Evolutionary conservation across 2,888 invertebrate species (phyloP).

Genomic region (Tachystola acroxantha): DNA sequence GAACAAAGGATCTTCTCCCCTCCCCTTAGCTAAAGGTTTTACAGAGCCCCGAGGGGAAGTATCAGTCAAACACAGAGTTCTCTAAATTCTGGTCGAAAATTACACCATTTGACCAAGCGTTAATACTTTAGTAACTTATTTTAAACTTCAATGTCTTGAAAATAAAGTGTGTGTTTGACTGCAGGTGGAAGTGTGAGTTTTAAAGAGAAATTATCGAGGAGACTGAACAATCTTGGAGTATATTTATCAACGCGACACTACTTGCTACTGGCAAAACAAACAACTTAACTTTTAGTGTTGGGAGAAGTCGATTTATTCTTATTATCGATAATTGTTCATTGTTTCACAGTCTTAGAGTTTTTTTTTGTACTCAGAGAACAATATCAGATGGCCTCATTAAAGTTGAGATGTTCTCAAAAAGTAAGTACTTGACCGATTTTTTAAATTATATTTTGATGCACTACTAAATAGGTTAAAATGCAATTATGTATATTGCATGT

Average conservation of each 20-base stretch:
- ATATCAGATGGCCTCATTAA: too few relatives aligned
- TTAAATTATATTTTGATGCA: too few relatives aligned
- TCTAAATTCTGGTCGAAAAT: too few relatives aligned
- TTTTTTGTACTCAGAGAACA: too few relatives aligned
- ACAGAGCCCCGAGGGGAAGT: background rate
- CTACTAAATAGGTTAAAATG: too few relatives aligned
- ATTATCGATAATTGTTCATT: constrained; percentile 18
- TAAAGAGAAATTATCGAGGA: constrained; percentile 67
- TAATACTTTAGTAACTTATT: constrained; percentile 13
- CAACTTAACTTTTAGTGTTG: constrained; percentile 65
- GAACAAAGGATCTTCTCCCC: constrained; percentile 19
- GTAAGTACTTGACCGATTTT: too few relatives aligned
- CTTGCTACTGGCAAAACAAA: constrained; percentile 75
- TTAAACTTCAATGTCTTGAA: constrained; percentile 21
- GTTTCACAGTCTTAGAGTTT: too few relatives aligned
- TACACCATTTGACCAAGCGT: constrained; percentile 24
- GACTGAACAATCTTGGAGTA: constrained; percentile 72
- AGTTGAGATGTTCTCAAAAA: too few relatives aligned
- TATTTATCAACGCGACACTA: constrained; percentile 76
- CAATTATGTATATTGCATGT: too few relatives aligned
- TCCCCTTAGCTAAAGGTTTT: background rate
- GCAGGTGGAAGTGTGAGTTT: constrained; percentile 44
- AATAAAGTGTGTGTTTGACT: constrained; percentile 28
- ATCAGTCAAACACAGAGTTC: background rate
- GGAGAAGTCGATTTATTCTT: constrained; percentile 31